Base-by-base conservation (phyloP, 64 coral and sea anemone genomes). In the Exaiptasia diaphana region DNA sequence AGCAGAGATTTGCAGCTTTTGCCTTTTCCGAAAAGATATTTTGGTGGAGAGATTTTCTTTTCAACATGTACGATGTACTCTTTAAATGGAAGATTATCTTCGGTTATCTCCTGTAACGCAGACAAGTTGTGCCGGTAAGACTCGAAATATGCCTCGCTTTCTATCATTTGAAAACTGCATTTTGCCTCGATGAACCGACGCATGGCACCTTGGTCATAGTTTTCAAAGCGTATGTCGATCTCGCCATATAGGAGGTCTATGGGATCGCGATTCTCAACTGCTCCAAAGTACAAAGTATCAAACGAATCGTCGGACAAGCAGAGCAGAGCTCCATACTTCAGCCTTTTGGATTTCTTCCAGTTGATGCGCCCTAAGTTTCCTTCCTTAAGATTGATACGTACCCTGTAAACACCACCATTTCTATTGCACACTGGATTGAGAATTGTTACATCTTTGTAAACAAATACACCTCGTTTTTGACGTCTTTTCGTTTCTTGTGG, bases 131-230 rank as follows among this genome's bases (percentile, higher is more conserved):
- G 93, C 46, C 79, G 82, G 68, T 92, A 97, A 26, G 93, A 78
- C 79, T 97, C 88, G 76, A 97, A 97, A 37, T 97, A 97, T 10
- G 90, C 93, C 32, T 84, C 85, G 28, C 82, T 97, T 67, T 97
- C 93, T 30, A 97, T 78, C 93, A 97, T 97, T 29, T 87, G 76
- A 38, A 97, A 97, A 2, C 37, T 68, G 27, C 36, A 31, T 39
- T 82, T 87, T 10, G 39, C 31, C 22, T 53, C 28, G 44, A 82
- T 91, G 22, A 39, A 82, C 0, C 43, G n/a, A 34, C 52, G 73
- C 5, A 93, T 22, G 0, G 21, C 15, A 5, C 33, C 64, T 1
- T 18, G 22, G 1, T 52, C 33, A 32, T 52, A 61, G 20, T 71
- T 41, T 82, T 82, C 87, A 83, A 97, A 97, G 21, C 93, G 70